These are phyloP conservation scores for Numenius phaeopus DNA, from an alignment of 2,797 vertebrate genomes.

Conservation along the genomic window DNA sequence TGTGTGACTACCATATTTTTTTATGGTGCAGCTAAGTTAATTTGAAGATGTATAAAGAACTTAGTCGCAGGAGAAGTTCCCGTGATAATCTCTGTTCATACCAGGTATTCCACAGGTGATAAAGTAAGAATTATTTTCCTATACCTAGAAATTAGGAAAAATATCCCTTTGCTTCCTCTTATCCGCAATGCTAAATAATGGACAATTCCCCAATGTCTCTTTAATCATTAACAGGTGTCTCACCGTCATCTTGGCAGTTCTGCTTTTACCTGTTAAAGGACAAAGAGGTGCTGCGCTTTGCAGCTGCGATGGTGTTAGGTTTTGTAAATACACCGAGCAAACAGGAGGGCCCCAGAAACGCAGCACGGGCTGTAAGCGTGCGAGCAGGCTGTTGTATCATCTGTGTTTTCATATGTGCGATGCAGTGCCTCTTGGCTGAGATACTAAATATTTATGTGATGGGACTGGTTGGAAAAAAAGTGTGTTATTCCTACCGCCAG, in stretches of 20 bases:
- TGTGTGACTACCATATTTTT: accelerated
- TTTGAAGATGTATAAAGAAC: neutral
- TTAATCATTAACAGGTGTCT: neutral
- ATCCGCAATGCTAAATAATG: no score
- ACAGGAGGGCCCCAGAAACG: neutral
- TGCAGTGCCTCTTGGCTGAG: neutral
- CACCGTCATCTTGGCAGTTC: neutral
- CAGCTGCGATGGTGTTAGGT: neutral
- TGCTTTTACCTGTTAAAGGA: neutral
- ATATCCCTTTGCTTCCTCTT: neutral
- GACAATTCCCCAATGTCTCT: neutral
- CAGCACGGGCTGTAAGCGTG: accelerated
- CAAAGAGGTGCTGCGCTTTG: neutral
- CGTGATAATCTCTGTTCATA: accelerated
- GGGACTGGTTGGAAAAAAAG: neutral
- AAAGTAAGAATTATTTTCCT: neutral
- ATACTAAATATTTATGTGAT: neutral
- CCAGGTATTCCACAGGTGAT: neutral
- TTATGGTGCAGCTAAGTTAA: neutral
- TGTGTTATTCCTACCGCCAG: accelerated
- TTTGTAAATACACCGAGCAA: neutral
- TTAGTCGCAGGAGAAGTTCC: neutral
- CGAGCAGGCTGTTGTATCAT: neutral
- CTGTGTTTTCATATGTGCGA: neutral
- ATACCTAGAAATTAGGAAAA: neutral